These are phyloP conservation scores for Drosophila algonquin DNA, from an alignment of 2,888 invertebrate genomes.

Conservation along the genomic window DNA sequence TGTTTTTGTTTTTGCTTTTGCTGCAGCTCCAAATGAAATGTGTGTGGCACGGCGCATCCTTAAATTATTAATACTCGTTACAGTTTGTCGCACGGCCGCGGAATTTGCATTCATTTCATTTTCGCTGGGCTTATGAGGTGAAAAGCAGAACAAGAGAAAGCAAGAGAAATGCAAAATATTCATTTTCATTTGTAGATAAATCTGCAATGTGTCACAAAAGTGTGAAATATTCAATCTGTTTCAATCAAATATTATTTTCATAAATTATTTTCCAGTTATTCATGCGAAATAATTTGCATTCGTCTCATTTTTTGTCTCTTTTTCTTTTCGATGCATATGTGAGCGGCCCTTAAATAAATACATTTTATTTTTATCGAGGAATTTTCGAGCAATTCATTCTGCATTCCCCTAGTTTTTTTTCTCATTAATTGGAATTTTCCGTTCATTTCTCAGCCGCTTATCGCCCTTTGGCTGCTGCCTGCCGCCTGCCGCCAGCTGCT, in stretches of 20 bases:
- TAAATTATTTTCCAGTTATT: conserved; percentile 9
- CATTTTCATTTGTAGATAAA: conserved; percentile 13
- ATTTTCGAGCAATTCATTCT: too few species aligned
- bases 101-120: conserved; percentile 46
- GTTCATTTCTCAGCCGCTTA: conserved; percentile 56
- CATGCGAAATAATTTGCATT: not conserved
- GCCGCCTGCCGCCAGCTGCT: too few species aligned
- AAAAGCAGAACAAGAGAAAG: not conserved
- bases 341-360: not conserved
- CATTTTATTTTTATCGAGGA: not conserved
- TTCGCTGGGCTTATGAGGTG: conserved; percentile 10
- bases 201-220: conserved; percentile 25
- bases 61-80: conserved; percentile 61
- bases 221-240: conserved; percentile 38
- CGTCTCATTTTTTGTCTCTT: not conserved
- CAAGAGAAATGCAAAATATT: not conserved
- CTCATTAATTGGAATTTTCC: conserved; percentile 60
- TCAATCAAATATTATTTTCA: conserved; percentile 22
- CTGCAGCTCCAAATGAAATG: conserved; percentile 59
- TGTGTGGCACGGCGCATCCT: conserved; percentile 38
- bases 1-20: not conserved
- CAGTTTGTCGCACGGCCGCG: conserved; percentile 43
- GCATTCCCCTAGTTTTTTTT: not conserved
- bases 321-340: too few species aligned
- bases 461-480: conserved; percentile 36